Evolutionary conservation across 2,113 vertebrate genomes (phyloP).

Genomic region (Pomatorhinus ruficollis): DNA sequence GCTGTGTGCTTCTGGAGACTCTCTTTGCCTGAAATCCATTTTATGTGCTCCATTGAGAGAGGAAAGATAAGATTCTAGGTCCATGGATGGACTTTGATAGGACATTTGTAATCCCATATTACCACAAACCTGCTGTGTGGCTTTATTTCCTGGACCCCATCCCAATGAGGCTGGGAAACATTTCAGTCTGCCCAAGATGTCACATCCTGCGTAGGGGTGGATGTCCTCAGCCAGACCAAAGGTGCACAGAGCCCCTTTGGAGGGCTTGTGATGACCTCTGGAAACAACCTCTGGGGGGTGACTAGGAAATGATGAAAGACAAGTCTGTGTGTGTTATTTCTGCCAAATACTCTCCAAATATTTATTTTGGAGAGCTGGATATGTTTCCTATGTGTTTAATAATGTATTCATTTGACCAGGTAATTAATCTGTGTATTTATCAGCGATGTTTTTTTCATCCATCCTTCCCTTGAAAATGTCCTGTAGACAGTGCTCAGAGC

Average conservation of each 20-base stretch:
- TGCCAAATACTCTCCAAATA: not conserved
- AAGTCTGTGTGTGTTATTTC: not conserved
- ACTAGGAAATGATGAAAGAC: not conserved
- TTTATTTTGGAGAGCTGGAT: not conserved
- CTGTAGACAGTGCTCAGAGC: not conserved
- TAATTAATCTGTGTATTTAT: not conserved
- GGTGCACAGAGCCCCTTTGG: not conserved
- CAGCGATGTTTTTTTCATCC: not conserved
- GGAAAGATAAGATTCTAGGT: not conserved
- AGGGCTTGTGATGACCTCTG: not conserved
- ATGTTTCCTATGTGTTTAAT: not conserved
- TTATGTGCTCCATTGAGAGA: not conserved
- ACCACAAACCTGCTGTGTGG: not conserved
- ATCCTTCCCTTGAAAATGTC: not conserved
- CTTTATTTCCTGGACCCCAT: not conserved
- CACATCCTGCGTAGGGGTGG: fast-evolving
- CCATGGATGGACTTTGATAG: not conserved
- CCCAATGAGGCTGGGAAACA: not conserved
- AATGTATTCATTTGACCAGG: not conserved
- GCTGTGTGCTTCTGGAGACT: not conserved
- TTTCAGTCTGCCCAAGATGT: not conserved
- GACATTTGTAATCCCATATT: not conserved
- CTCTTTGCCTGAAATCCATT: not conserved
- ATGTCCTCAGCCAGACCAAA: not conserved
- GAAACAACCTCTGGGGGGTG: not conserved